These are phyloP conservation scores for Pogonomyrmex barbatus DNA, from an alignment of 1,140 invertebrate species.

Conservation along the genomic window DNA sequence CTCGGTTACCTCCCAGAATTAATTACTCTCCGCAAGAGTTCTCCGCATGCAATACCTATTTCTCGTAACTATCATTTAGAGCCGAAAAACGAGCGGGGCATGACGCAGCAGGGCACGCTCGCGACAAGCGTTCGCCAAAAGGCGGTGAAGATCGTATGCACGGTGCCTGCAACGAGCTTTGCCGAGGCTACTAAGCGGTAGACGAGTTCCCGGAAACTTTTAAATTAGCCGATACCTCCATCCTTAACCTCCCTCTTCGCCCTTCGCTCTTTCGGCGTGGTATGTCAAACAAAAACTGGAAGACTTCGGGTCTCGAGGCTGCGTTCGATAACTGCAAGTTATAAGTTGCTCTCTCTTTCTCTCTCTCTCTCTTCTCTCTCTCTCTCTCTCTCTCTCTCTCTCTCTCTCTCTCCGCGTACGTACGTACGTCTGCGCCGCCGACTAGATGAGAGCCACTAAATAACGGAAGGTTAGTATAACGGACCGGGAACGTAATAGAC, in stretches of 20 bases:
- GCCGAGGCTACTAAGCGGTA: slow-evolving; percentile 70
- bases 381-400: too few species aligned
- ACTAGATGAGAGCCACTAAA: slow-evolving; percentile 55
- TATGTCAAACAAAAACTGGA: slow-evolving; percentile 69
- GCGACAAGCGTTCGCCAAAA: slow-evolving; percentile 6
- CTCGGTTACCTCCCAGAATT: background rate
- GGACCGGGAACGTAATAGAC: too few species aligned
- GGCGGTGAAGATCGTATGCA: slow-evolving; percentile 42
- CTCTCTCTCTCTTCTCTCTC: too few species aligned
- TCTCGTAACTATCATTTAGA: slow-evolving; percentile 40
- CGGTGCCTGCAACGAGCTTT: slow-evolving; percentile 41
- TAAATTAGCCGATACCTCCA: slow-evolving; percentile 73
- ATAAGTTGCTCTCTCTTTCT: background rate
- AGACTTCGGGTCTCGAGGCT: slow-evolving; percentile 54
- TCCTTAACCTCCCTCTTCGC: background rate
- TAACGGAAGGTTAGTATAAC: slow-evolving; percentile 60
- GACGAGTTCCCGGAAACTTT: slow-evolving; percentile 77
- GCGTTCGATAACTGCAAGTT: slow-evolving; percentile 69
- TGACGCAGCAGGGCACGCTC: slow-evolving; percentile 8
- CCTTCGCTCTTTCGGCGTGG: slow-evolving; percentile 58
- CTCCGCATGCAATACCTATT: background rate
- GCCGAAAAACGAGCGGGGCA: slow-evolving; percentile 30
- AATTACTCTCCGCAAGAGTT: slow-evolving; percentile 19
- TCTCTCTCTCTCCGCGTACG: too few species aligned
- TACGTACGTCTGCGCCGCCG: background rate